These are phyloP conservation scores for Bacillus rossius DNA, from an alignment of 1,140 invertebrate genomes.

Conservation along the genomic window DNA sequence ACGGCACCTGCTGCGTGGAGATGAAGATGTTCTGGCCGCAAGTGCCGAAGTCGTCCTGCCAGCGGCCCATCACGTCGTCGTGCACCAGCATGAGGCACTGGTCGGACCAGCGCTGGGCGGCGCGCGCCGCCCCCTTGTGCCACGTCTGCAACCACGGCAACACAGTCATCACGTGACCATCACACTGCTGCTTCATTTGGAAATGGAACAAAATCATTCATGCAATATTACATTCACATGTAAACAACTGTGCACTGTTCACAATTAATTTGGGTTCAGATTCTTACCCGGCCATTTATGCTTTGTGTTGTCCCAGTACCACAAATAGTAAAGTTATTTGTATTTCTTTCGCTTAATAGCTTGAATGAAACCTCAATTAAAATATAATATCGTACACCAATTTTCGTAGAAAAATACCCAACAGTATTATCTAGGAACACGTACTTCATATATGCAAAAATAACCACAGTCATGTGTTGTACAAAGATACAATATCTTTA, in stretches of 20 bases:
- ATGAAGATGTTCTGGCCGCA: constrained; percentile 84
- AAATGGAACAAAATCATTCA: not conserved
- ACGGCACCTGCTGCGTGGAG: constrained; percentile 70
- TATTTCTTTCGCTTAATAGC: not conserved
- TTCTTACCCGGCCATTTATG: too few species aligned
- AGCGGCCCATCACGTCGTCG: constrained; percentile 58
- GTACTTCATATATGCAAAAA: too few species aligned
- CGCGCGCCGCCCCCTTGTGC: constrained; percentile 59
- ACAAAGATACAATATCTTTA: too few species aligned
- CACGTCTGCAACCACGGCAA: constrained; percentile 38
- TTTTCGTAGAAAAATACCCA: too few species aligned
- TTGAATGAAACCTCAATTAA: not conserved
- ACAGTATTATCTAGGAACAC: too few species aligned
- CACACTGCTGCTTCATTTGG: not conserved
- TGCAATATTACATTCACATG: not conserved
- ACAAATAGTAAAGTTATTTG: too few species aligned
- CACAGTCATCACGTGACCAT: not conserved
- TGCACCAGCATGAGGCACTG: constrained; percentile 63
- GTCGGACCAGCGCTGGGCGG: constrained; percentile 69
- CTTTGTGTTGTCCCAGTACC: too few species aligned
- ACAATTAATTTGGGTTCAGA: too few species aligned
- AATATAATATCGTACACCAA: not conserved
- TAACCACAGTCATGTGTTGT: too few species aligned
- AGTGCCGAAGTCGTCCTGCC: constrained; percentile 58
- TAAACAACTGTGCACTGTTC: too few species aligned